These are phyloP conservation scores for Rhagoletis zephyria DNA, from an alignment of 1,140 invertebrate genomes.

Conservation along the genomic window DNA sequence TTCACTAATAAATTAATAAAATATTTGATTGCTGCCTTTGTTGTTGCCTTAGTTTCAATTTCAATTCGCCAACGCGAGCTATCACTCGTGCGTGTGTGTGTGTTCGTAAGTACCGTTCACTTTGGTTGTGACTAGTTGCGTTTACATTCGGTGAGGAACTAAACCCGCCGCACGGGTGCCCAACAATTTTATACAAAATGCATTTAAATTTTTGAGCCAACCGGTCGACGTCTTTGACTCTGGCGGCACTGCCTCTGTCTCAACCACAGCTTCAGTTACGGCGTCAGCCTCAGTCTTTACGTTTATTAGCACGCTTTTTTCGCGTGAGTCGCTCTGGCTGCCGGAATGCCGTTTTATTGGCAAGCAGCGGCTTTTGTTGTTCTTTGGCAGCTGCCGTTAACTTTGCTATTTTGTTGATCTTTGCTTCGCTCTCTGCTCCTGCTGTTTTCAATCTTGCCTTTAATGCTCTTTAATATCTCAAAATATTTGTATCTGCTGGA, in stretches of 20 bases:
- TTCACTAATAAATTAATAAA: not conserved
- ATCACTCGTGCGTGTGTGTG: not conserved
- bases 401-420: constrained; percentile 2
- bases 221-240: not conserved
- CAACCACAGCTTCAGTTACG: not conserved
- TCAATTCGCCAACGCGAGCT: not conserved
- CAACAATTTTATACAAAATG: constrained; percentile 30
- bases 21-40: not conserved
- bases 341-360: not conserved
- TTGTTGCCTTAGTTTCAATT: not conserved
- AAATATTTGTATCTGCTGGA: not conserved
- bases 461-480: not conserved
- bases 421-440: not conserved
- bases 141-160: constrained; percentile 43
- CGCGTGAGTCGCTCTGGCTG: not conserved
- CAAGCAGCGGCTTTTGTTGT: not conserved
- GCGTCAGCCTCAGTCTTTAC: not conserved
- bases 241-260: not conserved
- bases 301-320: not conserved
- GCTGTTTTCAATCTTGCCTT: not conserved
- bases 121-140: constrained; percentile 50
- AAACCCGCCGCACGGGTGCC: constrained; percentile 20
- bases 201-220: constrained; percentile 1
- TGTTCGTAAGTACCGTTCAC: constrained; percentile 29
- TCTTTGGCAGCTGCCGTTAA: not conserved